Conservation (phyloP, 1,140 invertebrate genomes). For the Lutraria rhynchaena region DNA sequence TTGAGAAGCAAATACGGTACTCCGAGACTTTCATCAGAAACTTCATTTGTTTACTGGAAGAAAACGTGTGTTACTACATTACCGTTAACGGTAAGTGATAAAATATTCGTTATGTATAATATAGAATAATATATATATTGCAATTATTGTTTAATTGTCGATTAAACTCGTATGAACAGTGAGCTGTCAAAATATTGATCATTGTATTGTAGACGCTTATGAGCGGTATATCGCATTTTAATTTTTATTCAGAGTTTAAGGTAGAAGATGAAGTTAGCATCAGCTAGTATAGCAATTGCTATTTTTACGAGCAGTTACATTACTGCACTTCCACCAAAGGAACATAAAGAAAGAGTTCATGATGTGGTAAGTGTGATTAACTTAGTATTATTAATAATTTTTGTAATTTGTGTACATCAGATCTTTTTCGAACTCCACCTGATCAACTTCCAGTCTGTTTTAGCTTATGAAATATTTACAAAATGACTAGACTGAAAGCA, state of each 20-base stretch:
- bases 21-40: constrained; percentile 42
- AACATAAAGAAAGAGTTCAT: constrained; percentile 83
- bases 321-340: constrained; percentile 84
- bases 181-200: constrained; percentile 42
- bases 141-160: not conserved
- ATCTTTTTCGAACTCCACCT: too few relatives aligned
- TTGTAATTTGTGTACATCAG: too few relatives aligned
- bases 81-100: not conserved
- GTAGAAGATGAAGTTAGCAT: constrained; percentile 61
- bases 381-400: too few relatives aligned
- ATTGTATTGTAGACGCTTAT: constrained; percentile 17
- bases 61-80: not conserved
- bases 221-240: not conserved
- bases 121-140: constrained; percentile 1
- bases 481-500: too few relatives aligned
- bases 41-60: constrained; percentile 13
- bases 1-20: constrained; percentile 47
- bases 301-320: constrained; percentile 60
- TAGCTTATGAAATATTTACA: too few relatives aligned
- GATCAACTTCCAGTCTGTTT: too few relatives aligned
- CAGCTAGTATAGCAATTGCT: constrained; percentile 65
- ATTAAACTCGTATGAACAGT: not conserved
- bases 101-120: constrained; percentile 39
- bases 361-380: constrained; percentile 83
- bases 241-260: too few relatives aligned